Conservation (phyloP, 30 jellyfish, hydroid and myxozoan species). For the Calvadosia cruxmelitensis region DNA sequence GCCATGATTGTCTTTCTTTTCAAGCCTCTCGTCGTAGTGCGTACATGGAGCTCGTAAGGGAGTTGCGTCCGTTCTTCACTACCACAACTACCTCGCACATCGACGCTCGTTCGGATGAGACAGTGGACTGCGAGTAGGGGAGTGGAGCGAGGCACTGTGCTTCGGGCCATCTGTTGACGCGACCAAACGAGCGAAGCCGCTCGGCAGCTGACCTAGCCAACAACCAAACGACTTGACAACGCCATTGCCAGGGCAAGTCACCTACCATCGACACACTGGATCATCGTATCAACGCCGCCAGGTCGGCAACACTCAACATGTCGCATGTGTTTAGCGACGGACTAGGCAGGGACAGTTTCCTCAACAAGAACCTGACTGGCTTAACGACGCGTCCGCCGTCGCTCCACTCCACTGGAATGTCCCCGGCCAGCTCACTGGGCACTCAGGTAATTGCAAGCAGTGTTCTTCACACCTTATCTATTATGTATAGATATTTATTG, state of each 20-base stretch:
- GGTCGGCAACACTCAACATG: conserved; percentile 20
- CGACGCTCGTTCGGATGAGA: too few species aligned
- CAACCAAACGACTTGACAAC: background rate
- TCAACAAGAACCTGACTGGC: conserved; percentile 58
- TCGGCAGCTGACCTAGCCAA: background rate
- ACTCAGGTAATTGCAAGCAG: conserved; percentile 65
- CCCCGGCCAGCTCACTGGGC: conserved; percentile 60
- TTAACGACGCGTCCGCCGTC: conserved; percentile 57
- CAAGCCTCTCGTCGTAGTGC: conserved; percentile 37
- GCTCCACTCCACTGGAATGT: conserved; percentile 65
- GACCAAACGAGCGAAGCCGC: background rate
- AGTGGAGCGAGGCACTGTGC: too few species aligned
- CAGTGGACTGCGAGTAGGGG: too few species aligned
- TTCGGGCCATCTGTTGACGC: too few species aligned
- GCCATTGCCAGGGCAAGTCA: too few species aligned
- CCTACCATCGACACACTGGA: too few species aligned
- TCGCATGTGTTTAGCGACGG: conserved; percentile 67
- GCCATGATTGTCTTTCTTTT: conserved; percentile 44
- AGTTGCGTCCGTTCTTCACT: too few species aligned
- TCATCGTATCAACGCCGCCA: too few species aligned
- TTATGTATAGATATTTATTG: background rate
- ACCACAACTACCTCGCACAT: too few species aligned
- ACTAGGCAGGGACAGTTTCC: conserved; percentile 61
- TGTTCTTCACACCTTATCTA: conserved; percentile 42
- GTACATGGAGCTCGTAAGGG: conserved; percentile 4